Evolutionary conservation across 1,140 invertebrate species (phyloP).

Genomic region (Tetramorium parvispinum): DNA sequence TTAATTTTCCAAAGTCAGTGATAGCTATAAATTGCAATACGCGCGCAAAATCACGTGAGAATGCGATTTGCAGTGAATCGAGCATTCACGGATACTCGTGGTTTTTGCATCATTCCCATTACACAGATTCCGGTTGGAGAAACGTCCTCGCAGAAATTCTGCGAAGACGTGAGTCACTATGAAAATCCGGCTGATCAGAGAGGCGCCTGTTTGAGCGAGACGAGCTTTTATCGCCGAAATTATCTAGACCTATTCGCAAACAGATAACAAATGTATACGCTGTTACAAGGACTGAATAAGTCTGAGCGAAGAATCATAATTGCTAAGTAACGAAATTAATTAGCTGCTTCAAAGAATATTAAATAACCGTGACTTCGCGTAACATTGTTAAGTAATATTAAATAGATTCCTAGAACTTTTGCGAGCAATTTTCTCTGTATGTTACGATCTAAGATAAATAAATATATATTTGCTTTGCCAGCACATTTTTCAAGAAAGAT

Average conservation of each 20-base stretch:
- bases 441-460: neutral
- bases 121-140: constrained; percentile 1
- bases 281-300: neutral
- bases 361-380: neutral
- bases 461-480: neutral
- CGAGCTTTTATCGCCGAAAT: neutral
- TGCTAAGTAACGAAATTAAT: constrained; percentile 4
- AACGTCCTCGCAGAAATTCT: neutral
- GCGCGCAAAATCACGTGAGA: neutral
- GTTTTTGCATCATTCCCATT: neutral
- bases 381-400: neutral
- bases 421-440: neutral
- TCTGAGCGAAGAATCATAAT: neutral
- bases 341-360: constrained; percentile 3
- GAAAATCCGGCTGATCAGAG: neutral
- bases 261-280: neutral
- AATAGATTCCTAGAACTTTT: neutral
- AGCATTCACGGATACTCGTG: neutral
- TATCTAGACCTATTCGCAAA: neutral
- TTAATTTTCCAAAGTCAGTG: neutral
- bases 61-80: neutral
- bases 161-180: constrained; percentile 23
- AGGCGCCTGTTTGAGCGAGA: neutral
- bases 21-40: neutral
- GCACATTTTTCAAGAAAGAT: neutral